phyloP scores from a whole-genome alignment of 2,797 vertebrate species.

The Sebastiscus albofasciatus region DNA sequence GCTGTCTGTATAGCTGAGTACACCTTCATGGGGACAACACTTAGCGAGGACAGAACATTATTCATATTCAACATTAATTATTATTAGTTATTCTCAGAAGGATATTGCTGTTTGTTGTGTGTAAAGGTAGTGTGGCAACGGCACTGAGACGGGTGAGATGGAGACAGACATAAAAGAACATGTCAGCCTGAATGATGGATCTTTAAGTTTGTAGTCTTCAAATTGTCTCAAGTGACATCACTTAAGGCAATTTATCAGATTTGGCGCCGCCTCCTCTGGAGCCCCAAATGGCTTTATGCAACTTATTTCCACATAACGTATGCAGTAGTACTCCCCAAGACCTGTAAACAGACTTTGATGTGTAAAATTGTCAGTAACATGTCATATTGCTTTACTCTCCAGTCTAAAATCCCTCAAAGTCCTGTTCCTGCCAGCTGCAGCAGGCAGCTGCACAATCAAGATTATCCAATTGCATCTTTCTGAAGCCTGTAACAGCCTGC shows the following conservation, averaged over 20 bases:
- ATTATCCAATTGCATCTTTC: conserved; percentile 37
- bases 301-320: not conserved
- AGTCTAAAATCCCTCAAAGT: conserved; percentile 25
- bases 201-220: not conserved
- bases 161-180: too few relatives aligned
- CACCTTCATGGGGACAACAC: too few relatives aligned
- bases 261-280: not conserved
- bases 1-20: too few relatives aligned
- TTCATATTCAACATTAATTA: too few relatives aligned
- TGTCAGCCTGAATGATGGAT: too few relatives aligned
- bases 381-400: conserved; percentile 1
- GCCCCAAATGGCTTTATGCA: not conserved
- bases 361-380: not conserved
- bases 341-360: not conserved
- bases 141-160: too few relatives aligned
- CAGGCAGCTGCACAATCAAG: conserved; percentile 56
- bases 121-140: too few relatives aligned
- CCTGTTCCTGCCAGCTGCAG: conserved; percentile 23
- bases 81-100: too few relatives aligned
- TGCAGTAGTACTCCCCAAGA: not conserved
- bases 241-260: not conserved
- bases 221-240: not conserved
- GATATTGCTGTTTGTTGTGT: too few relatives aligned
- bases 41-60: too few relatives aligned
- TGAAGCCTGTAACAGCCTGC: conserved; percentile 27